These are phyloP conservation scores for Eurystomus glaucurus DNA, from an alignment of 2,797 vertebrate species.

Conservation along the genomic window DNA sequence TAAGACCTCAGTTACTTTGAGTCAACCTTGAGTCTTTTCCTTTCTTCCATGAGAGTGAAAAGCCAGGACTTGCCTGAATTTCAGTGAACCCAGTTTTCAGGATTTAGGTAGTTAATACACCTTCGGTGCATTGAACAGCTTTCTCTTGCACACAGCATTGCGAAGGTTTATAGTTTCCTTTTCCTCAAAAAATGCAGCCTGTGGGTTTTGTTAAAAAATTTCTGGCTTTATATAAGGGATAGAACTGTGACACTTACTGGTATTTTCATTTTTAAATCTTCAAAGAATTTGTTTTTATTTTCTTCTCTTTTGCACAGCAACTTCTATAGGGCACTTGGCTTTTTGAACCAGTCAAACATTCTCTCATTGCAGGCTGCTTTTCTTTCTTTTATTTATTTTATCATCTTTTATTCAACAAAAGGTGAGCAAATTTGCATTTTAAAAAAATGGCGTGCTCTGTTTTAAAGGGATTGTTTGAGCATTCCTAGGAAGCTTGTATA, in stretches of 20 bases:
- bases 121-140: not conserved
- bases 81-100: not conserved
- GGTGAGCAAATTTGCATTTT: not conserved
- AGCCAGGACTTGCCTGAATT: not conserved
- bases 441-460: not conserved
- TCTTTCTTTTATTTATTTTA: not conserved
- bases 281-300: not conserved
- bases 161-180: not conserved
- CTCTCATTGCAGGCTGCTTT: not conserved
- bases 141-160: not conserved
- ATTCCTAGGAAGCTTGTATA: not conserved
- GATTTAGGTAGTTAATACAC: not conserved
- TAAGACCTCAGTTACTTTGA: not conserved
- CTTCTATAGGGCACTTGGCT: not conserved
- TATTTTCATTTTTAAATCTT: not conserved
- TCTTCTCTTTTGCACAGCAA: not conserved
- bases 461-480: not conserved
- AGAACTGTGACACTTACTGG: not conserved
- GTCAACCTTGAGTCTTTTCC: not conserved
- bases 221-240: not conserved
- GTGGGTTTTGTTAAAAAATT: not conserved
- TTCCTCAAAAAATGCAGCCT: not conserved
- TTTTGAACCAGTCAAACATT: not conserved
- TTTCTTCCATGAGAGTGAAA: not conserved
- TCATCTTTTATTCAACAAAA: not conserved